phyloP scores from a whole-genome alignment of 1,140 invertebrate genomes.

The Cydia fagiglandana region DNA sequence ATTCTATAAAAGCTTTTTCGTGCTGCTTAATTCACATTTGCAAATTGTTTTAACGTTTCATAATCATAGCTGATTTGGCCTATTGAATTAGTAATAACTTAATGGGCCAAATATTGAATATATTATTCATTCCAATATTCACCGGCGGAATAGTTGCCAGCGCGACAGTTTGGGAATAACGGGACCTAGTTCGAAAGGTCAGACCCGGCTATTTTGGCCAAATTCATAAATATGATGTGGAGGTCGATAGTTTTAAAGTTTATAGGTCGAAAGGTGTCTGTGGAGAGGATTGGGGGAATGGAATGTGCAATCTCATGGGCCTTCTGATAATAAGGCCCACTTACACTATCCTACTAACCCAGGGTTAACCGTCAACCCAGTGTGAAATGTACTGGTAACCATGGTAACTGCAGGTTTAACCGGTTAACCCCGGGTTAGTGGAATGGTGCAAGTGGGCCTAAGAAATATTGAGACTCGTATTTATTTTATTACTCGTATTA shows the following conservation, averaged over 20 bases:
- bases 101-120: constrained; percentile 17
- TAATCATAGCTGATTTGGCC: neutral
- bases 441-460: no score
- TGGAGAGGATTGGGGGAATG: neutral
- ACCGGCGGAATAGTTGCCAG: neutral
- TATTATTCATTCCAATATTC: constrained; percentile 26
- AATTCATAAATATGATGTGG: neutral
- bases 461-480: no score
- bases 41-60: neutral
- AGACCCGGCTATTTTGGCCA: constrained; percentile 21
- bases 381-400: no score
- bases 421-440: no score
- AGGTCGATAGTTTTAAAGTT: constrained; percentile 15
- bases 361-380: no score
- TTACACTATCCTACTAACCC: no score
- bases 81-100: constrained; percentile 19
- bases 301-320: neutral
- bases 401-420: no score
- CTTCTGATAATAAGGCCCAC: neutral
- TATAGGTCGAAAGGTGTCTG: constrained; percentile 7
- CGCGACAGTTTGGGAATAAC: neutral
- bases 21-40: neutral
- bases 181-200: constrained; percentile 29
- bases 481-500: no score
- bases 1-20: no score